Evolutionary conservation across 1,140 invertebrate species (phyloP), one percentile per base, ranked within the genome.

Genomic region (Eumeta japonica): DNA sequence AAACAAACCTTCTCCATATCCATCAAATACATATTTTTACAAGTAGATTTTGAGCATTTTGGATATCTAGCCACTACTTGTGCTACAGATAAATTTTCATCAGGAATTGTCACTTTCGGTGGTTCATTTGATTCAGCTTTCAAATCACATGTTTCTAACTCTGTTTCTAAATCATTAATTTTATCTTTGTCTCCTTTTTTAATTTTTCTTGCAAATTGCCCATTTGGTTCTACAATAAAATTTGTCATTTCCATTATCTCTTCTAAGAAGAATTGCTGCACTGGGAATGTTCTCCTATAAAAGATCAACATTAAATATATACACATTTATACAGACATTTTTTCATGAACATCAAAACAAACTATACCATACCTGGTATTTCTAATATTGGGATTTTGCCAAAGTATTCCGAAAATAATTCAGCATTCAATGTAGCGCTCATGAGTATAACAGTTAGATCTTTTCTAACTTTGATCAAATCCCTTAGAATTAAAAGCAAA

Each of bases 401-500:
- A 63, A 92, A 94, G 62, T 92, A 93, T 31, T 83, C 57, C 0
- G 87, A 88, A 52, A 93, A 92, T 35, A 88, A 63, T 11, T 85
- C 73, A 4, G 88, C 83, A 66, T 92, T 91, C 38, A 93, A 54
- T 0, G 91, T 93, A 1, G 90, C 90, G 61, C 89, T 92, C 90
- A 93, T 94, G 1, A 93, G 62, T 41, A 94, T 84, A 3, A 94
- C 77, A 58, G 87, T 90, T 5, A 95, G 59, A 58, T 92, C 85
- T 33, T 79, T 79, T 29, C 89, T 77, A 11, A 81, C 66, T 12
- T 62, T 64, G 27, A 92, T 57, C 17, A 92, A 71, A 46, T 88
- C 81, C 63, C 84, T 85, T n/a, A 93, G 58, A 30, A 93, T 84
- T 19, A 92, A 78, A 19, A 93, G 55, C 3, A 94, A 64, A 52